Evolutionary conservation across 1,140 invertebrate species (phyloP).

Genomic region (Drosophila takahashii): DNA sequence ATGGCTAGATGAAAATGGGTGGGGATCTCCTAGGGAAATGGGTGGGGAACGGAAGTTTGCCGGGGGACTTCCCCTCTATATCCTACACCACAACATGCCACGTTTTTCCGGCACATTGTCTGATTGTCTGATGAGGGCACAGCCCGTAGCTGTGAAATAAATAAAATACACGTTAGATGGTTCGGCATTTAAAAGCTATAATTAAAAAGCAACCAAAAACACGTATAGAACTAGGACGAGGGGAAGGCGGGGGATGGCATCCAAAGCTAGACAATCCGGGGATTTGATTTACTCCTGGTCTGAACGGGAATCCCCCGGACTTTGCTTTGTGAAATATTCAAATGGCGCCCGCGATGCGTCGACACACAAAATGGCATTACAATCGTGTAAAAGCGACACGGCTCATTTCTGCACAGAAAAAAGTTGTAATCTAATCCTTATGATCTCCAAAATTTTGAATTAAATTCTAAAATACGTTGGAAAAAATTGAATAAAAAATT

Average conservation of each 20-base stretch:
- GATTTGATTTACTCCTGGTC: constrained; percentile 56
- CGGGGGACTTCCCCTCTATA: constrained; percentile 6
- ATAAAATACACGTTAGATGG: constrained; percentile 81
- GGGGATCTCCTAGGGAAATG: background rate
- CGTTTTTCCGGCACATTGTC: constrained; percentile 77
- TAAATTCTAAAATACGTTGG: background rate
- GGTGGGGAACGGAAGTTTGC: constrained; percentile 64
- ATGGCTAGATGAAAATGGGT: constrained; percentile 30
- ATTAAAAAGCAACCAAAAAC: constrained; percentile 81
- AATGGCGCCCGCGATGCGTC: constrained; percentile 62
- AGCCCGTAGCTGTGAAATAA: constrained; percentile 79
- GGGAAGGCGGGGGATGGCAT: background rate
- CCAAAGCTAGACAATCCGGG: constrained; percentile 54
- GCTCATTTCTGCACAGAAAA: constrained; percentile 3
- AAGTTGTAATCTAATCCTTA: background rate
- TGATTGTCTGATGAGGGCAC: constrained; percentile 76
- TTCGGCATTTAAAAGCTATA: constrained; percentile 79
- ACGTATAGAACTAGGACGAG: constrained; percentile 12
- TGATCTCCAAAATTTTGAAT: too few species aligned
- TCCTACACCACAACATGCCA: constrained; percentile 60
- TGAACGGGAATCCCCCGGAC: constrained; percentile 34
- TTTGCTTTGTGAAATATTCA: constrained; percentile 73
- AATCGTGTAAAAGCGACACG: constrained; percentile 68
- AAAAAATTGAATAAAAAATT: background rate
- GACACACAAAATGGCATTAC: constrained; percentile 76